A percentile compares a stretch with the other conserved stretches of the same genome.
These are phyloP conservation scores for Microcebus tavaratra DNA, from an alignment of 2,113 vertebrate species.

Conservation along the genomic window DNA sequence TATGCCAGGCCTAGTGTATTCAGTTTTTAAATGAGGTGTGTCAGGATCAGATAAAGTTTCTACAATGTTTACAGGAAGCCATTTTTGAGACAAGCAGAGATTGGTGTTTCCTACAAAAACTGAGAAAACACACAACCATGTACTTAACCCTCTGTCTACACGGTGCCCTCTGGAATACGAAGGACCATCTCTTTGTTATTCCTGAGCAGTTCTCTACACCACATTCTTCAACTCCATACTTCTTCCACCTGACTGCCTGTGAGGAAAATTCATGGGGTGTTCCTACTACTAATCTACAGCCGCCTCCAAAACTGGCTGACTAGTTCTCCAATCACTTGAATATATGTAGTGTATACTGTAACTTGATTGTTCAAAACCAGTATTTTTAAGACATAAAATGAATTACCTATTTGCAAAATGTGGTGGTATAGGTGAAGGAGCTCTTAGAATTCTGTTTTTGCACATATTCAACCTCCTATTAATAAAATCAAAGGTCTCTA, in stretches of 20 bases:
- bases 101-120: background rate
- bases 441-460: background rate
- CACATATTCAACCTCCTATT: background rate
- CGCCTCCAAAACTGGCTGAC: background rate
- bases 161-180: background rate
- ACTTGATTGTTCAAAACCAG: background rate
- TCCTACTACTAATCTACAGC: background rate
- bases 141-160: background rate
- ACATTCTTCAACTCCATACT: rapidly evolving
- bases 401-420: conserved; percentile 9
- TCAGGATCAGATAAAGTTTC: background rate
- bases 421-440: background rate
- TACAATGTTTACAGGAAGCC: background rate
- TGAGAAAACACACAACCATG: too few species aligned
- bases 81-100: background rate
- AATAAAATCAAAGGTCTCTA: background rate
- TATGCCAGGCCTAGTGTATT: rapidly evolving
- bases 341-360: background rate
- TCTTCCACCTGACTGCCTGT: background rate
- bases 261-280: background rate
- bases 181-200: background rate
- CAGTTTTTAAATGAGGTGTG: background rate
- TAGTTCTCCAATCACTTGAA: background rate
- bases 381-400: conserved; percentile 50
- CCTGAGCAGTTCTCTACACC: background rate